Percentiles rank a stretch among this genome's conserved stretches.
Conservation (phyloP, 2,888 invertebrate species). For the Lepeophtheirus nordmannii region DNA sequence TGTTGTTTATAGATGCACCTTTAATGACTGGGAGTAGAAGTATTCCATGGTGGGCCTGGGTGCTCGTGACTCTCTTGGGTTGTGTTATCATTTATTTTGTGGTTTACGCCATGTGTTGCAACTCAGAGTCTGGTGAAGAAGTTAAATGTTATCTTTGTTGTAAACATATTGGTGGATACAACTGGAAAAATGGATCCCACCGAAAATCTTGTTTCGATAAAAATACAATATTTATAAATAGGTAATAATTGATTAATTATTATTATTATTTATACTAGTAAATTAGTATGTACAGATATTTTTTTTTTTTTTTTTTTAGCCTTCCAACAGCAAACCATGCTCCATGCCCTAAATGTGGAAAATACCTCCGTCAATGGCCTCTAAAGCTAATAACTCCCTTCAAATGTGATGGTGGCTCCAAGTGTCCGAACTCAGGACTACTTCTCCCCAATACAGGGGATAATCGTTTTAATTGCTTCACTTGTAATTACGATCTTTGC, state of each 20-base stretch:
- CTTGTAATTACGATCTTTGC: background rate
- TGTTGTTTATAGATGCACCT: background rate
- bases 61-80: background rate
- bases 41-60: background rate
- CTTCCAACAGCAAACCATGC: background rate
- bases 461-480: background rate
- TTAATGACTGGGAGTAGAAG: background rate
- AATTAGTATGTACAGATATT: background rate
- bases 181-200: background rate
- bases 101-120: slow-evolving; percentile 1
- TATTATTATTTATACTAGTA: too few species aligned
- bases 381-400: background rate
- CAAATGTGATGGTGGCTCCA: slow-evolving; percentile 2
- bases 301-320: background rate
- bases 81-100: slow-evolving; percentile 1
- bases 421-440: background rate
- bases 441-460: background rate
- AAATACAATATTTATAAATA: background rate
- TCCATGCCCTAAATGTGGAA: background rate
- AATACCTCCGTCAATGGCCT: slow-evolving; percentile 2
- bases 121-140: background rate
- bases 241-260: background rate
- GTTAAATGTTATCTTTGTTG: background rate
- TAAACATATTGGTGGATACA: background rate
- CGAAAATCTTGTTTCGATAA: background rate